Conservation (phyloP, 2,113 vertebrate species). For the Phyllostomus hastatus region DNA sequence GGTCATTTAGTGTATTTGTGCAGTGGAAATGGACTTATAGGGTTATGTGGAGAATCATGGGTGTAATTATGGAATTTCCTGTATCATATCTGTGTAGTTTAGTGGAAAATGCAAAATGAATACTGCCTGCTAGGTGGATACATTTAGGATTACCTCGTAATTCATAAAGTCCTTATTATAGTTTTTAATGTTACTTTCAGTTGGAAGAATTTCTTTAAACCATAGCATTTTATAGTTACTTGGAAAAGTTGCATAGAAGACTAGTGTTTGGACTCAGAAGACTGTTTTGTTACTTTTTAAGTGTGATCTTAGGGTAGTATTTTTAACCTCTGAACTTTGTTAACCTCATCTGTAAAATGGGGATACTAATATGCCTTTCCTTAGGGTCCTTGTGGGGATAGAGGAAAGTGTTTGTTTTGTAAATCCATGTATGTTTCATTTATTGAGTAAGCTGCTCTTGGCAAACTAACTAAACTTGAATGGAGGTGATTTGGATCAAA, state of each 20-base stretch:
- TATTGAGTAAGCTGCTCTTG: conserved; percentile 42
- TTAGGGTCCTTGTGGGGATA: not conserved
- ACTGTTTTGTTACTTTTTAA: not conserved
- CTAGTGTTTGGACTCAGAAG: not conserved
- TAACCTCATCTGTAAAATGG: conserved; percentile 15
- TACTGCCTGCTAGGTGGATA: not conserved
- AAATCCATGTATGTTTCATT: conserved; percentile 34
- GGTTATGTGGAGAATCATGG: not conserved
- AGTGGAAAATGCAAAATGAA: conserved; percentile 8
- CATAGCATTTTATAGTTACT: not conserved
- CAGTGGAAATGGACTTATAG: not conserved
- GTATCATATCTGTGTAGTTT: not conserved
- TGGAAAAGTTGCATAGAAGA: conserved; percentile 15
- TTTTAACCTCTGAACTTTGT: conserved; percentile 20
- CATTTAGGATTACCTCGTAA: not conserved
- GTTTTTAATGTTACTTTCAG: conserved; percentile 1
- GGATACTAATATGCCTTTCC: not conserved
- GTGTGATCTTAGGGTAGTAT: not conserved
- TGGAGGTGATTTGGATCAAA: conserved; percentile 59
- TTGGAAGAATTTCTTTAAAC: not conserved
- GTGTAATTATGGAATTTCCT: not conserved
- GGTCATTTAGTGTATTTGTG: not conserved
- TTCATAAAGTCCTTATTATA: not conserved
- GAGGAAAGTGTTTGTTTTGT: conserved; percentile 38
- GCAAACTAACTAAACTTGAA: conserved; percentile 55